A percentile compares a stretch with the other conserved stretches of the same genome.
Evolutionary conservation across 2,888 invertebrate species (phyloP).

Genomic region (Eilema depressum): DNA sequence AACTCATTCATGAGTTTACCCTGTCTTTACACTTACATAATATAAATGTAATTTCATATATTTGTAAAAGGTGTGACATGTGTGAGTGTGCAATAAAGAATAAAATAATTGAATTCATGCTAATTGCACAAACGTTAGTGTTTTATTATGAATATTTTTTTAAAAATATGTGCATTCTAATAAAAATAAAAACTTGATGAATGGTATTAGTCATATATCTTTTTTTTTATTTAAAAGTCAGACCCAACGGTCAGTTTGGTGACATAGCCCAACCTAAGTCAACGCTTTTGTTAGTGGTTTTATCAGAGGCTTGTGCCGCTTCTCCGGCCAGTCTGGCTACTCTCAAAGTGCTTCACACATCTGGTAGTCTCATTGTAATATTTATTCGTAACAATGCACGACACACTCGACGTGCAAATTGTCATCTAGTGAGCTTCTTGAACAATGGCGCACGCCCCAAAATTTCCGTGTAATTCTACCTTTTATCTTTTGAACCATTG

Average conservation of each 20-base stretch:
- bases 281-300: slow-evolving; percentile 43
- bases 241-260: slow-evolving; percentile 29
- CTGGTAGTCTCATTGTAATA: slow-evolving; percentile 78
- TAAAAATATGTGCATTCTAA: neutral
- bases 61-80: too few species aligned
- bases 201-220: too few species aligned
- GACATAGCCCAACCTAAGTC: slow-evolving; percentile 46
- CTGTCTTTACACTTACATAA: too few species aligned
- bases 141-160: neutral
- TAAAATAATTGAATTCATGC: too few species aligned
- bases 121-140: neutral
- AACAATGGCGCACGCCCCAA: slow-evolving; percentile 80
- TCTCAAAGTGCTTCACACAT: slow-evolving; percentile 63
- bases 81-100: too few species aligned
- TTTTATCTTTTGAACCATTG: slow-evolving; percentile 81
- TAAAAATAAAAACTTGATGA: neutral
- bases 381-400: slow-evolving; percentile 73
- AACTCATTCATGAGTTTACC: too few species aligned
- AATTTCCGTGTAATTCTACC: slow-evolving; percentile 84
- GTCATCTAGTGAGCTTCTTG: slow-evolving; percentile 76
- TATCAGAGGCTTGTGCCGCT: slow-evolving; percentile 68
- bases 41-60: too few species aligned
- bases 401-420: slow-evolving; percentile 82
- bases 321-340: slow-evolving; percentile 45
- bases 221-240: neutral